Evolutionary conservation across 2,797 vertebrate species (phyloP).

Genomic region (Anguilla pacifica): DNA sequence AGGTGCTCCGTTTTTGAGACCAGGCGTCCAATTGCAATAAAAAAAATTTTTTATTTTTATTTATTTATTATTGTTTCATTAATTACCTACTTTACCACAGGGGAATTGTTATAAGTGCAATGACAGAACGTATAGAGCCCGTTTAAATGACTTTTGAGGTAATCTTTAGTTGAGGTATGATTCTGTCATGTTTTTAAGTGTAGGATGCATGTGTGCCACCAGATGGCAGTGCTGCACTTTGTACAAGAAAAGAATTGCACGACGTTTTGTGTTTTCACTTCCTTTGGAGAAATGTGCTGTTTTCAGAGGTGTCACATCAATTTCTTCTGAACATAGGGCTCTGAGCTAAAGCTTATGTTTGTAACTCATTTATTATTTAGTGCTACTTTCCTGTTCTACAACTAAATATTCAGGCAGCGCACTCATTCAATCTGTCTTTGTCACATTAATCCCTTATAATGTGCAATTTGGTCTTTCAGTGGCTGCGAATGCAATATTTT

Average conservation of each 20-base stretch:
- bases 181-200: not conserved
- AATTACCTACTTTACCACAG: not conserved
- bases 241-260: not conserved
- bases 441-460: slow-evolving; percentile 63
- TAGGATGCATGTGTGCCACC: slow-evolving; percentile 45
- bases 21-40: not conserved
- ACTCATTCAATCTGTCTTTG: slow-evolving; percentile 65
- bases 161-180: not conserved
- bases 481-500: slow-evolving; percentile 64
- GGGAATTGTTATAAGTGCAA: not conserved
- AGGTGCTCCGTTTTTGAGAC: not conserved
- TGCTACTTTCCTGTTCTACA: slow-evolving; percentile 49
- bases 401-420: slow-evolving; percentile 31
- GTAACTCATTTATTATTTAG: slow-evolving; percentile 61
- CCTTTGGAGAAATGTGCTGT: not conserved
- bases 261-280: slow-evolving; percentile 20
- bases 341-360: slow-evolving; percentile 62
- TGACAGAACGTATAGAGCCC: not conserved
- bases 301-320: slow-evolving; percentile 51
- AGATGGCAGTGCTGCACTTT: slow-evolving; percentile 61
- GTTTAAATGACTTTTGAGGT: slow-evolving; percentile 10
- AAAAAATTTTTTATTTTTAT: not conserved
- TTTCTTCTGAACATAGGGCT: slow-evolving; percentile 54
- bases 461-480: slow-evolving; percentile 65
- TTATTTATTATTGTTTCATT: not conserved